Base-by-base conservation (phyloP, 2,113 vertebrate genomes). In the Vulpes lagopus region DNA sequence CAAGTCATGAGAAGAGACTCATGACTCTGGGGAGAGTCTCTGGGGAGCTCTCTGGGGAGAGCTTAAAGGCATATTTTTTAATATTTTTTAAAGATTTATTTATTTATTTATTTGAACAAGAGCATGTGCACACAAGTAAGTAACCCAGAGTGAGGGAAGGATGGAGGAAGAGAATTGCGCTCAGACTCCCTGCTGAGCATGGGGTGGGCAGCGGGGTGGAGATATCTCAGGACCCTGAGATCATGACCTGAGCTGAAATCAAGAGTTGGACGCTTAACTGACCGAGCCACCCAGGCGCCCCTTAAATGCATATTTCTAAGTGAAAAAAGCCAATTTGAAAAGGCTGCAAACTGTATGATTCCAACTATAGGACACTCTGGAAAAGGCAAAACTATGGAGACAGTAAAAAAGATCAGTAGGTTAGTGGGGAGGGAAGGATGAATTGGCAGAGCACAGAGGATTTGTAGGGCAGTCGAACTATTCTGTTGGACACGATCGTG, bases 101-200 rank as follows among this genome's bases (percentile, higher is more conserved):
- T 19, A 35, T 69, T n/a, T 19, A 43, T 43, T 43, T 7, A 43
- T 43, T 43, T 43, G 17, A 69, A 16, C 32, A 32, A 69, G 32
- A 3, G 3, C 0, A 0, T 17, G 14, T 27, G 8, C 32, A 19
- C 0, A 3, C 32, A 69, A 35, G 32, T 6, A 10, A 20, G 67
- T 35, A 69, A 69, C 32, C 67, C 67, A 19, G 65, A 35, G 32
- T 35, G 17, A 3, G 32, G 32, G 67, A 35, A n/a, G 67, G 62
- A 14, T 43, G 43, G 11, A 2, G 4, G 62, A 17, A 35, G 32
- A 69, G 67, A 69, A 69, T 35, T n/a, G 43, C 7, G 43, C 67
- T 69, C 67, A 10, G 32, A 10, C 67, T 69, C 17, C 67, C 32
- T 9, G 3, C 67, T 69, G 67, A 69, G 67, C 43, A 43, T 43